Conservation (phyloP, 2,888 invertebrate genomes). For the Melanostoma mellinum region DNA sequence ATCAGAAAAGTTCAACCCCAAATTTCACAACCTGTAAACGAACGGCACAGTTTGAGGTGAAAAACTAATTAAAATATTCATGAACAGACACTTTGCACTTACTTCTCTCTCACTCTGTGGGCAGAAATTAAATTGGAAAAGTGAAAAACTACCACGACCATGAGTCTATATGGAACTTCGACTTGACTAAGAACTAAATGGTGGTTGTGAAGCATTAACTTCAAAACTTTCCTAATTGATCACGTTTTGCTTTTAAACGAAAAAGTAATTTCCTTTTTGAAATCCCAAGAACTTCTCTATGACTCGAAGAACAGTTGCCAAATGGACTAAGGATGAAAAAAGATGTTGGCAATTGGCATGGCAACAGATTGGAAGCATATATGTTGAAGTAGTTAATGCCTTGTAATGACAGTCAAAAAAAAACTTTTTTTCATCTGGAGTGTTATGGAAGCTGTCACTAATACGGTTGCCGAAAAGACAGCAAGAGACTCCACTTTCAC, state of each 20-base stretch:
- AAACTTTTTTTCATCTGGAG: too few species aligned
- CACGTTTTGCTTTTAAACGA: conserved; percentile 50
- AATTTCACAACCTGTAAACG: conserved; percentile 59
- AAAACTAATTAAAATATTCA: conserved; percentile 73
- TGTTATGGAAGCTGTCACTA: too few species aligned
- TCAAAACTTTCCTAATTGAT: conserved; percentile 65
- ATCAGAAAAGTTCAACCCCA: conserved; percentile 7
- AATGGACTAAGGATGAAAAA: neutral
- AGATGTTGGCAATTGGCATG: too few species aligned
- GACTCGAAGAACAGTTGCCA: conserved; percentile 11
- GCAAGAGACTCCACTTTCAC: too few species aligned
- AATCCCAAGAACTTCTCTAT: conserved; percentile 6
- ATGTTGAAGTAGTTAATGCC: too few species aligned
- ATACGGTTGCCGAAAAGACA: too few species aligned
- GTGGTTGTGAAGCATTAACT: conserved; percentile 47
- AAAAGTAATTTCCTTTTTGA: conserved; percentile 29
- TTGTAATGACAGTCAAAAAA: too few species aligned
- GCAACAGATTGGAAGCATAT: too few species aligned
- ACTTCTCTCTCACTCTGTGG: conserved; percentile 11
- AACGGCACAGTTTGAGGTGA: conserved; percentile 25
- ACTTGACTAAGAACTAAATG: conserved; percentile 18
- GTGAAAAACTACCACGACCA: conserved; percentile 28
- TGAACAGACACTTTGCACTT: conserved; percentile 50
- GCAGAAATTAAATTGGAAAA: conserved; percentile 28
- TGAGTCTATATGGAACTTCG: conserved; percentile 10